phyloP scores from a whole-genome alignment of 2,888 invertebrate species.

The Cantharis rufa region DNA sequence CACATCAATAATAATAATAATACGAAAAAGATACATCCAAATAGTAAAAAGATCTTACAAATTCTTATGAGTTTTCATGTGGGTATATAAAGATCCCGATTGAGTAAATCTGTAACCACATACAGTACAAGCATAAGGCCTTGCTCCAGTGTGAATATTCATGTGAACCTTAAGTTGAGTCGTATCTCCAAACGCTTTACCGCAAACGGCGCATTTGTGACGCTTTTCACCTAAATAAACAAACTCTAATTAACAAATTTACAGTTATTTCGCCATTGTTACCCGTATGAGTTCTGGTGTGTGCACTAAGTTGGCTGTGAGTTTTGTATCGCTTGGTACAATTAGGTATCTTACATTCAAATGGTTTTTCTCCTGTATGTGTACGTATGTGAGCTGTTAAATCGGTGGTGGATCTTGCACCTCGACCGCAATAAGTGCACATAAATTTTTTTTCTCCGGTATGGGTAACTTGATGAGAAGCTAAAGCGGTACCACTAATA shows the following conservation, averaged over 20 bases:
- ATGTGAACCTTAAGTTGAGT: conserved; percentile 40
- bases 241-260: neutral
- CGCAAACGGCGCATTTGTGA: conserved; percentile 39
- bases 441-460: conserved; percentile 41
- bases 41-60: neutral
- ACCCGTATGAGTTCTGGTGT: conserved; percentile 43
- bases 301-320: conserved; percentile 41
- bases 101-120: conserved; percentile 40
- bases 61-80: conserved; percentile 39
- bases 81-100: conserved; percentile 39
- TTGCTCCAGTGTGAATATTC: conserved; percentile 40
- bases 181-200: conserved; percentile 40
- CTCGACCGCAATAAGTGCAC: conserved; percentile 40
- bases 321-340: conserved; percentile 42
- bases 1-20: neutral
- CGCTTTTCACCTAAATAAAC: conserved; percentile 40
- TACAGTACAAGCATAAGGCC: conserved; percentile 39
- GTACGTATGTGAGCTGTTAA: conserved; percentile 40
- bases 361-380: conserved; percentile 43
- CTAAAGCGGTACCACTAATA: conserved; percentile 39
- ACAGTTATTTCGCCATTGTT: neutral
- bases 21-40: neutral
- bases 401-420: conserved; percentile 40
- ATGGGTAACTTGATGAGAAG: conserved; percentile 41
- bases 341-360: conserved; percentile 39